Evolutionary conservation across 2,888 invertebrate species (phyloP).

Genomic region (Microctonus brassicae): DNA sequence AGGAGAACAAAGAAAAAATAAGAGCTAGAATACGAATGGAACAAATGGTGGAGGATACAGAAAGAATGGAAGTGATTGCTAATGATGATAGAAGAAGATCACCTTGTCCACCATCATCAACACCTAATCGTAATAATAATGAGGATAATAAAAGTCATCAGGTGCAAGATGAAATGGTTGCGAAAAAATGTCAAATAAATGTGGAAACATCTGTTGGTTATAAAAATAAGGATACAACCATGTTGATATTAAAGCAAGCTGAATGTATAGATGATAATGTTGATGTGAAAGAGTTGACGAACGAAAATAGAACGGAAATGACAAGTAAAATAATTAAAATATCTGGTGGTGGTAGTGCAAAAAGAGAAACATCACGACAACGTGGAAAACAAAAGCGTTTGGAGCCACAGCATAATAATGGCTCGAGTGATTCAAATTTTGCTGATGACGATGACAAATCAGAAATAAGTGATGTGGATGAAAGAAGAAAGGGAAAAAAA

Average conservation of each 20-base stretch:
- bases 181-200: constrained; percentile 8
- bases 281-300: background rate
- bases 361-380: constrained; percentile 20
- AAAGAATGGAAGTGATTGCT: constrained; percentile 48
- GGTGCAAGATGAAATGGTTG: background rate
- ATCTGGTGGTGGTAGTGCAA: background rate
- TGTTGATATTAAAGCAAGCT: background rate
- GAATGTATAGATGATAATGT: constrained; percentile 6
- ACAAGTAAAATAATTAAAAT: constrained; percentile 9
- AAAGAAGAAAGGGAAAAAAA: constrained; percentile 24
- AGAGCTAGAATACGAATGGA: constrained; percentile 59
- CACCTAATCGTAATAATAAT: background rate
- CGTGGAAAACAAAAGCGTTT: constrained; percentile 26
- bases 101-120: background rate
- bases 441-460: constrained; percentile 34
- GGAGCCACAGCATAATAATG: constrained; percentile 6
- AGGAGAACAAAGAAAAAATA: constrained; percentile 58
- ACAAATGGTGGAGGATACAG: constrained; percentile 64
- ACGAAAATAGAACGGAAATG: constrained; percentile 35
- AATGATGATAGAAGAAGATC: constrained; percentile 30
- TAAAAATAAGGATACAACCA: background rate
- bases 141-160: background rate
- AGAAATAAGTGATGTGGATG: constrained; percentile 29
- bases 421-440: constrained; percentile 28
- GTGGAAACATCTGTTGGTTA: background rate